Conservation (phyloP, 2,888 invertebrate genomes). For the Automeris io region DNA sequence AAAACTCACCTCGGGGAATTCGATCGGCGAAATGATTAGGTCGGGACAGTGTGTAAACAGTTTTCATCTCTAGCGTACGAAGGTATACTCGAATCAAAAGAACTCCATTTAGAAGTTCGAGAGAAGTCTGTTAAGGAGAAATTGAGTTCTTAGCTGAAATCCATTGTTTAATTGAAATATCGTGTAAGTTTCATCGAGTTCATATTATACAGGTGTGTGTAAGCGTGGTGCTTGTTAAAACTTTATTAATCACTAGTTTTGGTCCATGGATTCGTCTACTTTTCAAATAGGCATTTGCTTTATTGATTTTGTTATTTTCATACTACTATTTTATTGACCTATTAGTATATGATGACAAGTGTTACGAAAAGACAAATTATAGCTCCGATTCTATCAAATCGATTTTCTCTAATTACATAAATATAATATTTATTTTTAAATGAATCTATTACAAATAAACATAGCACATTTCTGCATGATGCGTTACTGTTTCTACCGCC, state of each 20-base stretch:
- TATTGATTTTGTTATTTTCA: too few relatives aligned
- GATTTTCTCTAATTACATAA: too few relatives aligned
- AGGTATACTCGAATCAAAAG: slow-evolving; percentile 32
- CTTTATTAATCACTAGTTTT: slow-evolving; percentile 22
- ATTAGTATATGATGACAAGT: too few relatives aligned
- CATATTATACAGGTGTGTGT: slow-evolving; percentile 24
- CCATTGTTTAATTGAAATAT: slow-evolving; percentile 56
- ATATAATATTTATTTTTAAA: too few relatives aligned
- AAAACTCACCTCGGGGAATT: slow-evolving; percentile 15
- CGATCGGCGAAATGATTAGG: slow-evolving; percentile 7
- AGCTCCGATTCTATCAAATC: too few relatives aligned
- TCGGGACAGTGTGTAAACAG: neutral
- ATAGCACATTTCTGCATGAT: too few relatives aligned
- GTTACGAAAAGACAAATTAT: too few relatives aligned
- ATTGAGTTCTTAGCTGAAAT: slow-evolving; percentile 49
- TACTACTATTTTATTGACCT: too few relatives aligned
- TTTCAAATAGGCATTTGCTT: too few relatives aligned
- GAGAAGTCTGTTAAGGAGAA: slow-evolving; percentile 34
- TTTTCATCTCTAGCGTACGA: slow-evolving; percentile 14
- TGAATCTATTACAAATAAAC: too few relatives aligned
- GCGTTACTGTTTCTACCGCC: too few relatives aligned
- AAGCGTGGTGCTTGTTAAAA: slow-evolving; percentile 17
- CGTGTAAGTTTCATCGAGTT: slow-evolving; percentile 35
- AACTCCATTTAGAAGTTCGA: slow-evolving; percentile 36
- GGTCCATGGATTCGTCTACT: neutral